These are phyloP conservation scores for Magallana ariakensis DNA, from an alignment of 1,140 invertebrate genomes.

Conservation along the genomic window DNA sequence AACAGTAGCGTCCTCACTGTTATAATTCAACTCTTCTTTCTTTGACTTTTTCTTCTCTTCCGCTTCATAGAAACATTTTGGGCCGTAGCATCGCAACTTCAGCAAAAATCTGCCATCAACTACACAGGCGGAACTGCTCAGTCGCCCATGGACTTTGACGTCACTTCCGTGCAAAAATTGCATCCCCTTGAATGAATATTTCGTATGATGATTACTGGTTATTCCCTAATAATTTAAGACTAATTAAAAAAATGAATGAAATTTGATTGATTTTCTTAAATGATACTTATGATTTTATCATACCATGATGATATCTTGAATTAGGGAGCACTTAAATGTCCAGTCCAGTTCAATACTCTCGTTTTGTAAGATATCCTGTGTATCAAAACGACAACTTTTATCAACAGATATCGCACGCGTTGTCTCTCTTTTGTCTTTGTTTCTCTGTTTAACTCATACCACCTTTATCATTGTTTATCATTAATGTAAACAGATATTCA, in stretches of 20 bases:
- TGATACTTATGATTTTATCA: not conserved
- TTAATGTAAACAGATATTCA: too few species aligned
- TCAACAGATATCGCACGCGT: too few species aligned
- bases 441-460: too few species aligned
- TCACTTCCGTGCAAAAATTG: slow-evolving; percentile 93
- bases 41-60: slow-evolving; percentile 7
- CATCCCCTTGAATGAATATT: slow-evolving; percentile 87
- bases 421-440: too few species aligned
- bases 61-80: slow-evolving; percentile 79
- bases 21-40: not conserved
- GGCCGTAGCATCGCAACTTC: slow-evolving; percentile 98
- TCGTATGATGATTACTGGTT: not conserved
- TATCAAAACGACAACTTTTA: not conserved
- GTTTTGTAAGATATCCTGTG: slow-evolving; percentile 57
- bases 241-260: too few species aligned
- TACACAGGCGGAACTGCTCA: slow-evolving; percentile 99
- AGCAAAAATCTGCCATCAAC: slow-evolving; percentile 98
- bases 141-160: slow-evolving; percentile 93
- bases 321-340: slow-evolving; percentile 55
- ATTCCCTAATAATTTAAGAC: not conserved
- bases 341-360: slow-evolving; percentile 60
- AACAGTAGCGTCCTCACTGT: not conserved
- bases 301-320: slow-evolving; percentile 57
- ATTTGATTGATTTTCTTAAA: too few species aligned
- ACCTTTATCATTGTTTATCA: too few species aligned